Evolutionary conservation across 1,140 invertebrate species (phyloP).

Genomic region (Brachionus rubens): DNA sequence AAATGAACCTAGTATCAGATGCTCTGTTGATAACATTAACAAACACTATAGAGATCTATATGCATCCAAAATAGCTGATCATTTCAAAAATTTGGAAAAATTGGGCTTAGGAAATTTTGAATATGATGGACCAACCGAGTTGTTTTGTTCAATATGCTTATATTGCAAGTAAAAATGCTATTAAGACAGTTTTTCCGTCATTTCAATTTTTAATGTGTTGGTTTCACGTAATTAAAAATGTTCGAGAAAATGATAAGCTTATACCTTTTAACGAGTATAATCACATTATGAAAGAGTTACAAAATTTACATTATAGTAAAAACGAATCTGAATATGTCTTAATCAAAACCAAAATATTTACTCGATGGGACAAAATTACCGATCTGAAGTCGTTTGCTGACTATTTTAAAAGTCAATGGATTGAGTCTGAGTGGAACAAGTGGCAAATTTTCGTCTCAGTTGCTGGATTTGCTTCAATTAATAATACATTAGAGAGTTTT

Average conservation of each 20-base stretch:
- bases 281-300: background rate
- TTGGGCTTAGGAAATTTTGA: too few species aligned
- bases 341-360: background rate
- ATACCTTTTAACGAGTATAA: background rate
- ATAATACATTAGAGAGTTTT: background rate
- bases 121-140: too few species aligned
- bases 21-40: too few species aligned
- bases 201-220: background rate
- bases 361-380: too few species aligned
- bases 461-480: background rate
- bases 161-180: constrained; percentile 3
- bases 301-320: background rate
- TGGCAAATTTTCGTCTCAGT: background rate
- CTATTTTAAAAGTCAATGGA: background rate
- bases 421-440: background rate
- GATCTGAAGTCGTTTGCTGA: background rate
- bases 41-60: too few species aligned
- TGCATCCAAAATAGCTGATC: too few species aligned
- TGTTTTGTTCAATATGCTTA: constrained; percentile 19
- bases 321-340: background rate
- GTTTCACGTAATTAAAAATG: constrained; percentile 27
- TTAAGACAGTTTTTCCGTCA: background rate
- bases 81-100: too few species aligned
- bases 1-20: too few species aligned
- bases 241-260: background rate